A percentile compares a stretch with the other conserved stretches of the same genome.
These are phyloP conservation scores for Ectemnius lituratus DNA, from an alignment of 2,888 invertebrate species.

Conservation along the genomic window DNA sequence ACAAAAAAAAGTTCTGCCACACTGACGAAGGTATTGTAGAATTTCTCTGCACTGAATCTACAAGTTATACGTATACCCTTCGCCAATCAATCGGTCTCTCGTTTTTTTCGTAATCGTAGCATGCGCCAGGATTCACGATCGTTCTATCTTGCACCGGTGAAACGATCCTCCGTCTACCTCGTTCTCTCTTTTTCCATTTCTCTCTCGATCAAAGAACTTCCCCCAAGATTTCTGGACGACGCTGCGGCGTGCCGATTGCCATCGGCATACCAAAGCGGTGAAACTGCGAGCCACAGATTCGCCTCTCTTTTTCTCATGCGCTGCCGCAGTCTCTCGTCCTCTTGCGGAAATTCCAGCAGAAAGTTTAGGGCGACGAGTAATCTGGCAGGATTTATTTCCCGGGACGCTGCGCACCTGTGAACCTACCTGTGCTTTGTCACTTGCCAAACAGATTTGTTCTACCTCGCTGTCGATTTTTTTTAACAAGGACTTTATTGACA, in stretches of 20 bases:
- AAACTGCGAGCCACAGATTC: slow-evolving; percentile 25
- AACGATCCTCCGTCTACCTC: not conserved
- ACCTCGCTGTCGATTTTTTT: no score
- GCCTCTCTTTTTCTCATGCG: not conserved
- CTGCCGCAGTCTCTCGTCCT: not conserved
- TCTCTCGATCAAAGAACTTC: slow-evolving; percentile 11
- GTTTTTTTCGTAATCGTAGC: no score
- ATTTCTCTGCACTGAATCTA: no score
- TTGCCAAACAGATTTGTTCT: no score
- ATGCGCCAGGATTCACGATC: no score
- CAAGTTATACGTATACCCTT: no score
- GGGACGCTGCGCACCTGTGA: not conserved
- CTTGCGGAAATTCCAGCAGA: not conserved
- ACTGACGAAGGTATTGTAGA: no score
- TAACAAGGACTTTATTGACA: no score
- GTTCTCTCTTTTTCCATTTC: slow-evolving; percentile 1
- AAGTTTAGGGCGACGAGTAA: slow-evolving; percentile 4
- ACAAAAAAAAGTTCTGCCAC: no score
- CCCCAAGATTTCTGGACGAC: slow-evolving; percentile 18
- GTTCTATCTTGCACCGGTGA: not conserved
- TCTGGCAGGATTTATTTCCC: slow-evolving; percentile 5
- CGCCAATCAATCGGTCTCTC: no score
- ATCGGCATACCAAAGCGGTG: slow-evolving; percentile 25
- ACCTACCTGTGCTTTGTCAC: no score
- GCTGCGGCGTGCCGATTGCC: slow-evolving; percentile 7